These are phyloP conservation scores for Drosophila tropicalis DNA, from an alignment of 1,140 invertebrate species.

Conservation along the genomic window DNA sequence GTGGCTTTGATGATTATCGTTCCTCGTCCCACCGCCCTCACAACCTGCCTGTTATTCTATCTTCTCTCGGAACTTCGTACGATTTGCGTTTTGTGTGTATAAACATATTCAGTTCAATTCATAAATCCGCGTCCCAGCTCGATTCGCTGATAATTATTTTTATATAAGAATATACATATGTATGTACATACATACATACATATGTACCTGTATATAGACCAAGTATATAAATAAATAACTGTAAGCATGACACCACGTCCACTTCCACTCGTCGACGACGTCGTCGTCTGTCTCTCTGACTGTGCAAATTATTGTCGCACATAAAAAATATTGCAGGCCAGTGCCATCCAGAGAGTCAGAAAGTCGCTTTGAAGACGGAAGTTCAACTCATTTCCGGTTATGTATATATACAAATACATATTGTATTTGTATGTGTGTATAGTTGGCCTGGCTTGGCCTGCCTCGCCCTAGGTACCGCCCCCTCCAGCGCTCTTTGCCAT, in stretches of 20 bases:
- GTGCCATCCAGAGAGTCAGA: constrained; percentile 62
- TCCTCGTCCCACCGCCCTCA: neutral
- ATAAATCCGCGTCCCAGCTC: constrained; percentile 5
- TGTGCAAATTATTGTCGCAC: constrained; percentile 78
- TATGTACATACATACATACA: constrained; percentile 11
- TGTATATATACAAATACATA: constrained; percentile 42
- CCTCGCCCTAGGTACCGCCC: neutral
- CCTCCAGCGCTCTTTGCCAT: neutral
- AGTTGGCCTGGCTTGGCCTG: constrained; percentile 39
- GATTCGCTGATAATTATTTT: constrained; percentile 2
- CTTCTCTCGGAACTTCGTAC: neutral
- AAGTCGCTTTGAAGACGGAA: constrained; percentile 61
- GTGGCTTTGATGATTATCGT: neutral
- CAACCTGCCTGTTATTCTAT: neutral
- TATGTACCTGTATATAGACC: constrained; percentile 22
- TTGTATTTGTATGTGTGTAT: constrained; percentile 35
- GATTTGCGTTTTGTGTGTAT: neutral
- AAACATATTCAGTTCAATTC: constrained; percentile 20
- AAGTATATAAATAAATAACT: constrained; percentile 39
- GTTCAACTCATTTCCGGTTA: constrained; percentile 82
- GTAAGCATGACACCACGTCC: constrained; percentile 40
- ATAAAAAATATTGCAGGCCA: constrained; percentile 74
- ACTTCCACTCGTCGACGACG: constrained; percentile 25
- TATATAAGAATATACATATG: neutral
- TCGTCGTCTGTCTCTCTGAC: constrained; percentile 55